Percentiles rank a stretch among this genome's conserved stretches.
Evolutionary conservation across 2,888 invertebrate genomes (phyloP).

Genomic region (Nymphalis c-album): DNA sequence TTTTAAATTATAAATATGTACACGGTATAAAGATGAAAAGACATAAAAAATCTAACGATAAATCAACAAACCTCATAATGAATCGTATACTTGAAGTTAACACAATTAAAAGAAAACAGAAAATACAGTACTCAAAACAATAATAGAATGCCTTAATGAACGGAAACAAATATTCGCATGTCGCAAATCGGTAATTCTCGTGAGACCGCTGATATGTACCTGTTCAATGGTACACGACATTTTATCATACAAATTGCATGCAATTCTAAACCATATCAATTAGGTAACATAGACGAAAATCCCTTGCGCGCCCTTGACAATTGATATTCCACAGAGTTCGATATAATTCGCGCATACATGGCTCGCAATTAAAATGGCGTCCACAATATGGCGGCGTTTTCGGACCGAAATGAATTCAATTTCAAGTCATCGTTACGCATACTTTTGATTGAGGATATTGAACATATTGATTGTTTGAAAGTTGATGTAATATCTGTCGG

Average conservation of each 20-base stretch:
- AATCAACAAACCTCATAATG: no score
- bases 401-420: conserved; percentile 38
- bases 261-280: conserved; percentile 23
- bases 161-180: conserved; percentile 38
- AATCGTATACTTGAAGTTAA: not conserved
- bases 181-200: conserved; percentile 35
- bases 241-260: conserved; percentile 6
- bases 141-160: conserved; percentile 4
- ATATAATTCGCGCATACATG: conserved; percentile 37
- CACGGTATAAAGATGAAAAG: no score
- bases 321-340: conserved; percentile 34
- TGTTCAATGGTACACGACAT: conserved; percentile 15
- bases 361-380: conserved; percentile 41
- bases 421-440: conserved; percentile 48
- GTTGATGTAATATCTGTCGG: not conserved
- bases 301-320: conserved; percentile 20
- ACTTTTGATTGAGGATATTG: conserved; percentile 44
- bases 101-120: not conserved
- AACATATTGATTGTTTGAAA: conserved; percentile 11
- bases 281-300: conserved; percentile 20
- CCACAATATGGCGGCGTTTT: conserved; percentile 39
- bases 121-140: conserved; percentile 3
- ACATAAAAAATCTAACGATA: no score
- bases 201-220: conserved; percentile 32
- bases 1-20: no score